phyloP scores from a whole-genome alignment of 2,888 invertebrate species.

The Nomada ruficornis region DNA sequence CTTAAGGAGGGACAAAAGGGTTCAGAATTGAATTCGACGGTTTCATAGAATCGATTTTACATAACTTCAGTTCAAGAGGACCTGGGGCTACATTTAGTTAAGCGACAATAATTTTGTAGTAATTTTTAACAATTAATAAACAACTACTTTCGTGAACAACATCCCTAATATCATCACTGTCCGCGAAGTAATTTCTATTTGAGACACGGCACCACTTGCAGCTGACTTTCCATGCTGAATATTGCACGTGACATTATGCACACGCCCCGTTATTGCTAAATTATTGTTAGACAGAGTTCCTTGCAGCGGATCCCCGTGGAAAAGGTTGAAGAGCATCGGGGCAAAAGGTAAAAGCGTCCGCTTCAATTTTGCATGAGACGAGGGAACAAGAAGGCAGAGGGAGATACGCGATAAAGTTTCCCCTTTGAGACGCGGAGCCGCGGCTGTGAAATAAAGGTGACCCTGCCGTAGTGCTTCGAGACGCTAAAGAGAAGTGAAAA shows the following conservation, averaged over 20 bases:
- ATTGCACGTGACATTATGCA: conserved; percentile 4
- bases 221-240: background rate
- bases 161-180: too few species aligned
- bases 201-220: background rate
- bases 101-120: too few species aligned
- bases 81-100: too few species aligned
- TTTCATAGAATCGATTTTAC: background rate
- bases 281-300: conserved; percentile 11
- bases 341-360: conserved; percentile 33
- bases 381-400: background rate
- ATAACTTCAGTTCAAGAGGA: background rate
- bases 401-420: background rate
- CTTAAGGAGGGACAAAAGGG: conserved; percentile 33
- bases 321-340: conserved; percentile 7
- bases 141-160: too few species aligned
- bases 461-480: too few species aligned
- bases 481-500: too few species aligned
- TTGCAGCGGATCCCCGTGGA: background rate
- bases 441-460: too few species aligned
- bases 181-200: too few species aligned
- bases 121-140: too few species aligned
- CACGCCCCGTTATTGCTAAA: conserved; percentile 8
- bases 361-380: conserved; percentile 27
- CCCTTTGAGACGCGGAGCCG: conserved; percentile 31
- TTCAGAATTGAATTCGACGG: background rate